Conservation (phyloP, 2,888 invertebrate genomes). For the Chromoteleia sp. region DNA sequence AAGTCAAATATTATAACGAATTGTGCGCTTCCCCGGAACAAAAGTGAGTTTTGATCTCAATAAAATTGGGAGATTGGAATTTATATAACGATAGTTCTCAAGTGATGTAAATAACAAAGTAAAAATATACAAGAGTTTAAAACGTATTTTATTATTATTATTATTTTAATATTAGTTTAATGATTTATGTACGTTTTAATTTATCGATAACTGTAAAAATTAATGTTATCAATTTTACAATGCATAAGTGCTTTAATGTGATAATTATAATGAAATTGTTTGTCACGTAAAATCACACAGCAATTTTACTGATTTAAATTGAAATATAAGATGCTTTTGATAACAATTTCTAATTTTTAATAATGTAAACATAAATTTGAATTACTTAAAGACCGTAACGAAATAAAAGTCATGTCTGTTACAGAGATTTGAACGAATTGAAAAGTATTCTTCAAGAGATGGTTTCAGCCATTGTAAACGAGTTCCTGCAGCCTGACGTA, state of each 20-base stretch:
- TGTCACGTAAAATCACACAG: too few species aligned
- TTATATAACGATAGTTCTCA: too few species aligned
- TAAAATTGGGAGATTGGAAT: neutral
- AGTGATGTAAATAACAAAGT: too few species aligned
- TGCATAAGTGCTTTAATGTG: neutral
- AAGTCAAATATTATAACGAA: conserved; percentile 99
- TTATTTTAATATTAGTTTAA: too few species aligned
- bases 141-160: too few species aligned
- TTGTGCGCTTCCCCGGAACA: conserved; percentile 89
- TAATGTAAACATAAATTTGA: too few species aligned
- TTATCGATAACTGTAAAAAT: neutral
- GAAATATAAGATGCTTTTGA: neutral
- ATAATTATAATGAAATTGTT: too few species aligned
- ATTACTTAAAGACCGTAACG: too few species aligned
- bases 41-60: conserved; percentile 85
- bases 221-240: neutral
- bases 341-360: neutral
- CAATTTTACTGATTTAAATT: neutral
- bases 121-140: too few species aligned
- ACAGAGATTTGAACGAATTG: conserved; percentile 89
- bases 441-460: conserved; percentile 88
- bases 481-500: conserved; percentile 92
- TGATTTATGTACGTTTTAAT: neutral
- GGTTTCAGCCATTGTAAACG: conserved; percentile 91
- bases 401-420: conserved; percentile 76